phyloP scores from a whole-genome alignment of 2,113 vertebrate species.

The Xyrauchen texanus region DNA sequence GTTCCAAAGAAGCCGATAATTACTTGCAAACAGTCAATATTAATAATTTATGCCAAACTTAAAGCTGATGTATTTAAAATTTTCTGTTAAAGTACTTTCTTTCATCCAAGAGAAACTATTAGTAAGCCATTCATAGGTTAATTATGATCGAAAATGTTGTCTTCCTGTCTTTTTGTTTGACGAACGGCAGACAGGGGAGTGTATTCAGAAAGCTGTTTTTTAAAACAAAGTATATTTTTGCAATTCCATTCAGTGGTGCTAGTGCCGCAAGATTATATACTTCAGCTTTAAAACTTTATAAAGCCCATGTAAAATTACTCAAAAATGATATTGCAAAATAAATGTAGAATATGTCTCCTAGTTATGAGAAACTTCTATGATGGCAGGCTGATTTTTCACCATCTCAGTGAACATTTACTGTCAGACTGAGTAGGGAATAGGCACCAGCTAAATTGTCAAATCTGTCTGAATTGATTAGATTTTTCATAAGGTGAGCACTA shows the following conservation, averaged over 20 bases:
- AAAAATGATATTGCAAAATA: neutral
- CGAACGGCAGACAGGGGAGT: no score
- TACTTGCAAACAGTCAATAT: neutral
- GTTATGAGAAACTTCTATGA: neutral
- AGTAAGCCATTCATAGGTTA: no score
- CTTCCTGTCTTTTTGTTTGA: no score
- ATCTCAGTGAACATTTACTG: neutral
- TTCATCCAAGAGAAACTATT: no score
- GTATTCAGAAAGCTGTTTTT: no score
- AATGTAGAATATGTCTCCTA: neutral
- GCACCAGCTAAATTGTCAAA: slow-evolving; percentile 23
- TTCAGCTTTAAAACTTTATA: neutral
- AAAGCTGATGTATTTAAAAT: neutral
- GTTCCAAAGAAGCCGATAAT: no score
- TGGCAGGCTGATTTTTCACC: neutral
- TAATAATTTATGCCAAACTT: slow-evolving; percentile 18
- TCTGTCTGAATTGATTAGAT: neutral
- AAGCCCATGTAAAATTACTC: neutral
- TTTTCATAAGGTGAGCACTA: neutral
- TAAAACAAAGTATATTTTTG: no score
- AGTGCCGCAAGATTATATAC: no score
- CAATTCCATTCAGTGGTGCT: no score
- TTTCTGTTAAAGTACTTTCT: no score
- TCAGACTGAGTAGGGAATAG: neutral
- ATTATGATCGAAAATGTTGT: no score